A percentile compares a stretch with the other conserved stretches of the same genome.
phyloP scores from a whole-genome alignment of 2,113 vertebrate genomes.

The Gnathonemus longibarbis region DNA sequence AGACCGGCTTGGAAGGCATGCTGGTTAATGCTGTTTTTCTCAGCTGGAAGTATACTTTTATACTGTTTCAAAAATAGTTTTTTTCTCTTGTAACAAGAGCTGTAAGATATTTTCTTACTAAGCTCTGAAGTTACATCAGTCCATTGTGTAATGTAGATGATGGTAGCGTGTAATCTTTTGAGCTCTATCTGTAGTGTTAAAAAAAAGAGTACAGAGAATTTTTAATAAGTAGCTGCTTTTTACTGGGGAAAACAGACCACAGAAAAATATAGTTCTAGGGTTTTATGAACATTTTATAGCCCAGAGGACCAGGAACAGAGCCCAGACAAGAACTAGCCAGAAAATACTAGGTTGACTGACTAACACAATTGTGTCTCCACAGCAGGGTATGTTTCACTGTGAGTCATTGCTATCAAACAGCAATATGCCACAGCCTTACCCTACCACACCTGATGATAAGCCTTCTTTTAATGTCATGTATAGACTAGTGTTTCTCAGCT shows the following conservation, averaged over 20 bases:
- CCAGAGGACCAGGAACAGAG: neutral
- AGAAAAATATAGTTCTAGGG: neutral
- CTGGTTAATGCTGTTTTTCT: neutral
- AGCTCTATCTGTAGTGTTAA: neutral
- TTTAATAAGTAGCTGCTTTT: neutral
- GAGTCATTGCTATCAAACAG: slow-evolving; percentile 10
- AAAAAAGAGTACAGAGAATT: neutral
- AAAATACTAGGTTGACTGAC: neutral
- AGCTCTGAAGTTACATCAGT: neutral
- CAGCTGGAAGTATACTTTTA: neutral
- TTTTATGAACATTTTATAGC: neutral
- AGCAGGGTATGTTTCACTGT: neutral
- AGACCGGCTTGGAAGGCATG: neutral
- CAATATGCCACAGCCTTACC: neutral
- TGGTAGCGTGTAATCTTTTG: neutral
- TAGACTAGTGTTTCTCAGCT: neutral
- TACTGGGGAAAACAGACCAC: neutral
- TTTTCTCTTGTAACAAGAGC: neutral
- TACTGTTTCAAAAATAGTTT: neutral
- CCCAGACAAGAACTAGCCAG: neutral
- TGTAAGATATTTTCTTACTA: neutral
- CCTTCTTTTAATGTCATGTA: neutral
- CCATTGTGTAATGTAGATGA: neutral
- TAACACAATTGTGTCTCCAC: neutral
- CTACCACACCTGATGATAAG: neutral